Percentiles rank a stretch among this genome's conserved stretches.
phyloP scores from a whole-genome alignment of 30 jellyfish, hydroid and myxozoan species.

The Aurelia aurita complex sp. Pacific region DNA sequence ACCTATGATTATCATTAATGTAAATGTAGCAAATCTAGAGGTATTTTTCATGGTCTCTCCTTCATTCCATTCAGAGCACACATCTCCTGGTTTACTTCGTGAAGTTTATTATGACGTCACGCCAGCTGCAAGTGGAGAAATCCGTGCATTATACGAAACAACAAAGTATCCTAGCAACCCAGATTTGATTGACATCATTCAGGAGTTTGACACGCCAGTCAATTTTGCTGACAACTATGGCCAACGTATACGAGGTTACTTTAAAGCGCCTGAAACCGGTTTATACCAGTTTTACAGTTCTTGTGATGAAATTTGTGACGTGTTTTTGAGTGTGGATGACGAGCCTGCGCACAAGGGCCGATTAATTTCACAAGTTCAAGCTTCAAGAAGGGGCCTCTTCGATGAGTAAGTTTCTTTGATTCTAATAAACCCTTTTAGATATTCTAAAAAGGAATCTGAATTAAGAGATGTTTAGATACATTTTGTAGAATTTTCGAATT shows the following conservation, averaged over 20 bases:
- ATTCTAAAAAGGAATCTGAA: too few species aligned
- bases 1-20: too few species aligned
- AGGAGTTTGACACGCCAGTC: constrained; percentile 80
- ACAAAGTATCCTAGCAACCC: constrained; percentile 83
- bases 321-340: constrained; percentile 85
- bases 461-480: too few species aligned
- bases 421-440: too few species aligned
- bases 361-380: constrained; percentile 83
- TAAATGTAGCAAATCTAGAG: too few species aligned
- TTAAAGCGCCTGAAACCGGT: constrained; percentile 83
- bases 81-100: constrained; percentile 75
- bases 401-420: constrained; percentile 62
- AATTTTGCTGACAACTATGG: constrained; percentile 89
- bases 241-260: constrained; percentile 92
- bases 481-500: too few species aligned
- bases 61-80: constrained; percentile 10
- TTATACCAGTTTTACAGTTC: constrained; percentile 82
- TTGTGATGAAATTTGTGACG: constrained; percentile 91
- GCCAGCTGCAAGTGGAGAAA: constrained; percentile 75
- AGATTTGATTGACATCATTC: constrained; percentile 78
- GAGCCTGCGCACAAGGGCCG: constrained; percentile 84
- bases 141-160: constrained; percentile 71
- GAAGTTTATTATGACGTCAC: constrained; percentile 84
- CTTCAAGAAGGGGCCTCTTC: constrained; percentile 76
- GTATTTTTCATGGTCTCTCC: too few species aligned